Percentiles rank a stretch among this genome's conserved stretches.
Evolutionary conservation across 2,888 invertebrate species (phyloP).

Genomic region (Polydrusus cervinus): DNA sequence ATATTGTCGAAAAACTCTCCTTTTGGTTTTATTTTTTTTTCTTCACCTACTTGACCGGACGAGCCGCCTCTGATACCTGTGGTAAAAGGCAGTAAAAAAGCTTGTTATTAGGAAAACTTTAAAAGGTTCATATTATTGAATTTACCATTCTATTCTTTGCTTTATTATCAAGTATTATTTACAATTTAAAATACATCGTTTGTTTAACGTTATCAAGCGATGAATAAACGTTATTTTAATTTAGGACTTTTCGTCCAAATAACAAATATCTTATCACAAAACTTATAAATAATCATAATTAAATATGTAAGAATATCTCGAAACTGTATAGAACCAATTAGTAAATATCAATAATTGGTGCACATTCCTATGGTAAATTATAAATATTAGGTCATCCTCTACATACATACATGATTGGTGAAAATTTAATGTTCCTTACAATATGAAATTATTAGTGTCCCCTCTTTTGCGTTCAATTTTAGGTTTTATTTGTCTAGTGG

Average conservation of each 20-base stretch:
- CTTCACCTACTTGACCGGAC: no score
- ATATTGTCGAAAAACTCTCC: no score
- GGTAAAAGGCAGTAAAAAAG: conserved; percentile 34
- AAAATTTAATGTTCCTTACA: no score
- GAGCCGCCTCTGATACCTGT: no score
- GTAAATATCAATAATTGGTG: no score
- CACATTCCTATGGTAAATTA: no score
- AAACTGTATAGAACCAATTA: background rate
- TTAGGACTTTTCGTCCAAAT: conserved; percentile 17
- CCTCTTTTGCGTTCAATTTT: background rate
- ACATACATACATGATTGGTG: background rate
- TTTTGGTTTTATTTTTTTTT: no score
- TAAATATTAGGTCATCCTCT: no score
- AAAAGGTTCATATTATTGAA: conserved; percentile 20
- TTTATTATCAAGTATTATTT: conserved; percentile 35
- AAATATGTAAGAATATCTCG: conserved; percentile 15
- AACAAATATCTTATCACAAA: conserved; percentile 1
- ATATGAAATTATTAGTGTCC: background rate
- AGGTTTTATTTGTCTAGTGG: no score
- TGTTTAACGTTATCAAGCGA: conserved; percentile 15
- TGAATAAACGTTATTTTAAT: background rate
- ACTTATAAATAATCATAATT: no score
- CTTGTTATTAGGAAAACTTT: conserved; percentile 30
- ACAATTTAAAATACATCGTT: conserved; percentile 33
- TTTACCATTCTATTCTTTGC: conserved; percentile 21